Conservation (phyloP, 2,888 invertebrate genomes). For the Drosophila lutescens region DNA sequence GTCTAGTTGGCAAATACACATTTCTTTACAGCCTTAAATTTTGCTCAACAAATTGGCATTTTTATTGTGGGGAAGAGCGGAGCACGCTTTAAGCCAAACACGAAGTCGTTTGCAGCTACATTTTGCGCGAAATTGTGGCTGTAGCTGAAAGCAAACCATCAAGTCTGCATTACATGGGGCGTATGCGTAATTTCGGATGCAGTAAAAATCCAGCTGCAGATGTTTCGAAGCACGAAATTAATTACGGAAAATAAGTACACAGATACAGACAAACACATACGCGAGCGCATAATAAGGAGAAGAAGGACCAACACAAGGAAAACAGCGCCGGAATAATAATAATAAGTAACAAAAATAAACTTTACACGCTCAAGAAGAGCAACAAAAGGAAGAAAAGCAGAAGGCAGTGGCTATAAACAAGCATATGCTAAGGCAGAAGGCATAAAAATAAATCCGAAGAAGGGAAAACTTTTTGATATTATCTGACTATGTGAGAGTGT, state of each 20-base stretch:
- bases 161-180: conserved; percentile 60
- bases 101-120: conserved; percentile 20
- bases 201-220: conserved; percentile 80
- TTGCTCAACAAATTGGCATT: conserved; percentile 58
- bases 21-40: conserved; percentile 65
- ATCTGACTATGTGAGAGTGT: conserved; percentile 46
- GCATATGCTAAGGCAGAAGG: conserved; percentile 70
- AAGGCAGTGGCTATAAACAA: conserved; percentile 60
- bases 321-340: conserved; percentile 64
- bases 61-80: conserved; percentile 21
- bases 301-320: conserved; percentile 44
- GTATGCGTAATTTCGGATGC: conserved; percentile 77
- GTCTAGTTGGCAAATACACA: conserved; percentile 53
- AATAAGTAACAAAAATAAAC: conserved; percentile 79
- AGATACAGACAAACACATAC: conserved; percentile 38
- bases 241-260: conserved; percentile 63
- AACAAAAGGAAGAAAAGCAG: conserved; percentile 5
- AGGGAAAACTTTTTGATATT: conserved; percentile 64
- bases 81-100: conserved; percentile 38
- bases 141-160: conserved; percentile 57
- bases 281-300: conserved; percentile 17
- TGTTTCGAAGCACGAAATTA: conserved; percentile 79
- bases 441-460: conserved; percentile 69
- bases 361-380: conserved; percentile 60
- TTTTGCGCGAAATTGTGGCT: conserved; percentile 29